Percentiles rank a stretch among this genome's conserved stretches.
phyloP scores from a whole-genome alignment of 92 coral and sea anemone species.

The Desmophyllum pertusum region DNA sequence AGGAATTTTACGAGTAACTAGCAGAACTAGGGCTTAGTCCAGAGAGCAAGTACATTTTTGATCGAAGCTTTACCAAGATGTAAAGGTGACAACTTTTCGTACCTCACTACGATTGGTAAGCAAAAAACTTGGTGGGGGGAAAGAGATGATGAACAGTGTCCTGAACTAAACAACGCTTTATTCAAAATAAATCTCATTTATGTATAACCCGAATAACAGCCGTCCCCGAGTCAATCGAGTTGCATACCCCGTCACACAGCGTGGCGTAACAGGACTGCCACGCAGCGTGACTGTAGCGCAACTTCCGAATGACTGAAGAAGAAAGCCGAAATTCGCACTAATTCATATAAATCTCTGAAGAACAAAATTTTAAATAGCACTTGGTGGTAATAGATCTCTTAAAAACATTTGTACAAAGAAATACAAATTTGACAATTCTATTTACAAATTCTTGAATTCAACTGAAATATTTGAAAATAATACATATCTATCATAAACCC shows the following conservation, averaged over 20 bases:
- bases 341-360: not conserved
- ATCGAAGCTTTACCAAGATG: too few species aligned
- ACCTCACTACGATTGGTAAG: too few species aligned
- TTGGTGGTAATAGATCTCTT: not conserved
- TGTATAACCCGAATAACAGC: not conserved
- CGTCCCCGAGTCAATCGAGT: not conserved
- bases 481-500: not conserved
- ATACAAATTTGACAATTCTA: conserved; percentile 17
- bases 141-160: not conserved
- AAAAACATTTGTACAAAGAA: conserved; percentile 17
- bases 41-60: too few species aligned
- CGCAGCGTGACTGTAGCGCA: not conserved
- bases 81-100: too few species aligned
- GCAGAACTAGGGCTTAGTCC: too few species aligned
- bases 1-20: too few species aligned
- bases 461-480: not conserved
- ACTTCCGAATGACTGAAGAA: not conserved
- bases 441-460: conserved; percentile 16
- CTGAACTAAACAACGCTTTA: conserved; percentile 29
- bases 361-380: not conserved
- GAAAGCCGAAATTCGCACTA: not conserved
- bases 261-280: not conserved
- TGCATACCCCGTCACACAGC: not conserved
- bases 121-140: not conserved
- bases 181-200: conserved; percentile 22